Base-by-base conservation (phyloP, 2,888 invertebrate genomes). In the Drosophila affinis region DNA sequence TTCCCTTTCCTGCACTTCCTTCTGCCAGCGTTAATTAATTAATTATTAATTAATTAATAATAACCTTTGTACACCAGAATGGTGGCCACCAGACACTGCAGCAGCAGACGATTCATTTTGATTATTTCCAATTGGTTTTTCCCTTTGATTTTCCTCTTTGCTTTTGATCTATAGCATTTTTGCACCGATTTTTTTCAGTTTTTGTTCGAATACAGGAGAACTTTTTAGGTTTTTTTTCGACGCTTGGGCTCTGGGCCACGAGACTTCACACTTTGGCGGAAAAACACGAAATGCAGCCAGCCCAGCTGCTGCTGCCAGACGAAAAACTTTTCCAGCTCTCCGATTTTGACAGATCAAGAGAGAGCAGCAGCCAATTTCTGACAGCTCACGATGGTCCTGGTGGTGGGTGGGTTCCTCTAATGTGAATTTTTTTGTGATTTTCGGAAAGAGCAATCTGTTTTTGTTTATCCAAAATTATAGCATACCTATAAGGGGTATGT, bases 61-160 rank as follows among this genome's bases (percentile, higher is more conserved):
- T 45, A 76, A 91, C 91, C 91, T 90, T 89, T 89, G 67, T 89
- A 89, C 80, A 91, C 83, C 76, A 91, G 86, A 64, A 91, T 87
- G 79, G 90, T 89, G 76, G 89, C 84, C 79, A 91, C 75, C 77
- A 91, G 79, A 77, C 87, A 90, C 79, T 87, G 90, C 74, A 91
- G 65, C 75, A 90, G 78, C 62, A 90, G 69, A 64, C 89, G 88
- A 78, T 89, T 90, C 90, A 90, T 90, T 62, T 78, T 89, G 68
- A 51, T 59, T 32, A 27, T n/a, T 12, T 12, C 52, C 3, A 18
- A 34, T 17, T 46, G 44, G 61, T 47, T 54, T 57, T 61, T 29
- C 14, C 24, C 46, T 63, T 52, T 52, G 53, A 34, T 55, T 63
- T 47, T 9, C 1, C 14, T 34, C 54, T 61, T 58, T 51, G 27